A percentile compares a stretch with the other conserved stretches of the same genome.
These are phyloP conservation scores for Drosophila diplacantha DNA, from an alignment of 2,888 invertebrate species.

Conservation along the genomic window DNA sequence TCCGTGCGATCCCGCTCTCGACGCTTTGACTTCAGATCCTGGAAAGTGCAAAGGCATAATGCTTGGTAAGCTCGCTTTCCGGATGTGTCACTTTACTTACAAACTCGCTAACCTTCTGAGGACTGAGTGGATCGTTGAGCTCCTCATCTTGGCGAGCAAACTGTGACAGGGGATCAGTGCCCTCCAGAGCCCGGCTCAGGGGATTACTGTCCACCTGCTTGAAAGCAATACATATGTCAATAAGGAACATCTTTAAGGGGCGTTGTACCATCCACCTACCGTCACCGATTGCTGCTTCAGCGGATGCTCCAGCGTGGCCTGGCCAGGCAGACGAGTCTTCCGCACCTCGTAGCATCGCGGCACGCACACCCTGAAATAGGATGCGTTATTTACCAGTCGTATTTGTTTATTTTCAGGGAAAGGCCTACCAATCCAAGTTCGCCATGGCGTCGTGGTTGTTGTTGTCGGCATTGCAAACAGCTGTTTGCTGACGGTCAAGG, in stretches of 20 bases:
- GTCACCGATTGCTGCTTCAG: conserved; percentile 80
- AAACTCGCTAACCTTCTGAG: conserved; percentile 80
- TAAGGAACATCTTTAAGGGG: conserved; percentile 1
- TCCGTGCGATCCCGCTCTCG: conserved; percentile 56
- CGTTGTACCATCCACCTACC: conserved; percentile 54
- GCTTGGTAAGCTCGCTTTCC: not conserved
- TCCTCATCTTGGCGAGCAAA: conserved; percentile 81
- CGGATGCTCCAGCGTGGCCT: conserved; percentile 80
- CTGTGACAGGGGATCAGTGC: conserved; percentile 85
- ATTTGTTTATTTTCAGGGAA: conserved; percentile 40
- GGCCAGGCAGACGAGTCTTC: conserved; percentile 66
- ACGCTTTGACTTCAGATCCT: conserved; percentile 47
- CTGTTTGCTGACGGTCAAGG: conserved; percentile 13
- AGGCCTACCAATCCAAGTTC: conserved; percentile 58
- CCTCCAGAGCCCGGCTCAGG: conserved; percentile 80
- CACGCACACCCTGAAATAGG: conserved; percentile 69
- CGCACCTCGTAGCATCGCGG: conserved; percentile 67
- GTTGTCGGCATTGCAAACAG: conserved; percentile 35
- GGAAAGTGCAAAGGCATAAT: not conserved
- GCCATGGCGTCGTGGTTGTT: conserved; percentile 49
- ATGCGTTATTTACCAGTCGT: conserved; percentile 24
- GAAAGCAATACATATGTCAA: conserved; percentile 13
- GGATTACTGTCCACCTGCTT: conserved; percentile 79
- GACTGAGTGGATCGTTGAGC: conserved; percentile 82
- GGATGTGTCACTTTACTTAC: conserved; percentile 48